Evolutionary conservation across 2,113 vertebrate genomes (phyloP), one percentile per base, ranked within the genome.

Genomic region (Hydrochoerus hydrochaeris): DNA sequence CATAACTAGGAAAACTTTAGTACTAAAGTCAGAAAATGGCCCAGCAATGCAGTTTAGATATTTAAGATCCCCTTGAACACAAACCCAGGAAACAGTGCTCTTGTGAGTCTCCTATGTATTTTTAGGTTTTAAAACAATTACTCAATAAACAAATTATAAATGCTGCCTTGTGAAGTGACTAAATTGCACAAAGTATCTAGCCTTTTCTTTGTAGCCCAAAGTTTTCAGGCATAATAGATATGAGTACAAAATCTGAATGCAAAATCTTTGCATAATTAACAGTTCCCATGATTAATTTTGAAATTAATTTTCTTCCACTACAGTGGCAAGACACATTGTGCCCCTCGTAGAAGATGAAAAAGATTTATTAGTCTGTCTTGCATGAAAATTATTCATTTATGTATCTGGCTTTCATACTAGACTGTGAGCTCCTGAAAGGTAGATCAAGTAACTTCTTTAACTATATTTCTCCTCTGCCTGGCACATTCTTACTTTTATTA

Each of bases 381-480:
- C 19, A 78, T 65, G 85, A 96, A 91, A 93, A 93, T 65, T 82
- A 91, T 85, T 88, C n/a, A 93, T 49, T 91, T 91, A 93, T 75
- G 17, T 46, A 87, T 84, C 41, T 93, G 4, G 75, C 75, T 89
- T 86, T 95, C 67, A 65, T 22, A 75, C 11, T 28, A 81, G 75
- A 94, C 69, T 44, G 4, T 89, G 80, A 87, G 12, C 6, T 75
- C 49, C 13, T 82, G 0, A 24, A 87, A 84, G n/a, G 17, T 71
- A 95, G 57, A 84, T 67, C 78, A 2, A 57, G 77, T 95, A 60
- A 95, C 30, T 83, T 88, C 77, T 58, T 88, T 13, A 82, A 67
- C 54, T 78, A 49, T 12, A 11, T 86, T 95, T 93, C 38, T 58
- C 22, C 8, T 38, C 0, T 85, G 52, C 30, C 71, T 91, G 24